Percentiles rank a stretch among this genome's conserved stretches.
These are phyloP conservation scores for Tiliacea citrago DNA, from an alignment of 2,888 invertebrate species.

Conservation along the genomic window DNA sequence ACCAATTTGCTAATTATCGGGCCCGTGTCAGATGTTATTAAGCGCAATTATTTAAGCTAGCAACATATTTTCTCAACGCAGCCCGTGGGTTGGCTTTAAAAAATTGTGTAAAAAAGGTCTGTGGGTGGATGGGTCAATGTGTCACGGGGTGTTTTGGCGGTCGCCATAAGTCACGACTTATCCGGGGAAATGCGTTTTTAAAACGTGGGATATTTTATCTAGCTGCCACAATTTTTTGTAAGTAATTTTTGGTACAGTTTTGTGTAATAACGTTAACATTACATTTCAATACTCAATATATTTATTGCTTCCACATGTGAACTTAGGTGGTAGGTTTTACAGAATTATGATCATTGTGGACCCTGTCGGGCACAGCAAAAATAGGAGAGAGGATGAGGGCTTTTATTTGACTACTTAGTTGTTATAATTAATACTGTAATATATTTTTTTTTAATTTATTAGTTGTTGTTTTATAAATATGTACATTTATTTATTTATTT, in stretches of 20 bases:
- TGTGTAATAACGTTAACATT: too few relatives aligned
- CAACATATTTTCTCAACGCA: slow-evolving; percentile 6
- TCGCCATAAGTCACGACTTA: slow-evolving; percentile 32
- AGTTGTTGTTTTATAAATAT: too few relatives aligned
- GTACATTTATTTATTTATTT: too few relatives aligned
- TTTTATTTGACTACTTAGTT: too few relatives aligned
- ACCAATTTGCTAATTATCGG: slow-evolving; percentile 8
- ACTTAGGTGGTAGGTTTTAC: too few relatives aligned
- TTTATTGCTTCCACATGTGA: too few relatives aligned
- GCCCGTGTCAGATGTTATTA: neutral
- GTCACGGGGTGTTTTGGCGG: slow-evolving; percentile 12
- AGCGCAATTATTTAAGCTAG: slow-evolving; percentile 8
- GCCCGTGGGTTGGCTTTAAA: neutral
- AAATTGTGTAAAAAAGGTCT: slow-evolving; percentile 21
- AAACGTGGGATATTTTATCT: slow-evolving; percentile 6
- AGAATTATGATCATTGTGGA: too few relatives aligned
- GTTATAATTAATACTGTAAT: too few relatives aligned
- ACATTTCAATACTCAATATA: too few relatives aligned
- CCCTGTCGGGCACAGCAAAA: too few relatives aligned
- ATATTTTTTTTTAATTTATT: too few relatives aligned
- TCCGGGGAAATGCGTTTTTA: slow-evolving; percentile 23
- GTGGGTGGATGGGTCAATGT: slow-evolving; percentile 10
- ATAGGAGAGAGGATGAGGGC: too few relatives aligned
- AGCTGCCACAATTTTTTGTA: neutral
- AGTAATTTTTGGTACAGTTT: neutral